Evolutionary conservation across 2,888 invertebrate genomes (phyloP), one percentile per base, ranked within the genome.

Genomic region (Resseliella maxima): DNA sequence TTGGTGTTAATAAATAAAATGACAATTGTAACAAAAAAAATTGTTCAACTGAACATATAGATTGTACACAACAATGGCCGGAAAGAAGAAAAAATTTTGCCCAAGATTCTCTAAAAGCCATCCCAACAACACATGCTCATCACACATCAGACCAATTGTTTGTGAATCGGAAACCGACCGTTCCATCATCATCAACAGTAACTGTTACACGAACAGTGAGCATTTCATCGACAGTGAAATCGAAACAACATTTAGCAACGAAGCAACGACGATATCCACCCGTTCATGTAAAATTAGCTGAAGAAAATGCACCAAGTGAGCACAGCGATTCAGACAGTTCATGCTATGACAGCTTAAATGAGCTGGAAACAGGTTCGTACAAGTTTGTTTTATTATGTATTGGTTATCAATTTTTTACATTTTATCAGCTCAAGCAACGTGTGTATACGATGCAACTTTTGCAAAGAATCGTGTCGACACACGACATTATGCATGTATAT

Each of bases 311-410:
- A 3, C 86, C 59, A 21, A 50, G 36, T 21, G 36, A 36, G 15
- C 50, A 86, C 10, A 54, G 36, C 36, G 88, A 88, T 83, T 87
- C 87, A 2, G 88, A 88, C 86, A 86, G 87, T 50, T 86, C 88
- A 18, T 88, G 88, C n/a, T 89, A 89, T 87, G 88, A 88, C 86
- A 88, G 88, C 85, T 88, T 88, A 54, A 88, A 89, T 87, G 88
- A 87, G 31, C 87, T 87, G 59, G 89, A 89, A 88, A 89, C 89
- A 86, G 89, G 89, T 89, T 72, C 31, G 72, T 72, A 72, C 72
- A 72, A 1, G 72, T 31, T 72, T 8, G 2, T 21, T 8, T 31
- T 72, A 72, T 72, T 31, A 18, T 10, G n/a, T 15, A 31, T 31
- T 59, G 24, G 1, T 72, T 72, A 72, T 72, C 31, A 72, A n/a